Base-by-base conservation (phyloP, 1,140 invertebrate genomes). In the Drosophila kurseongensis region DNA sequence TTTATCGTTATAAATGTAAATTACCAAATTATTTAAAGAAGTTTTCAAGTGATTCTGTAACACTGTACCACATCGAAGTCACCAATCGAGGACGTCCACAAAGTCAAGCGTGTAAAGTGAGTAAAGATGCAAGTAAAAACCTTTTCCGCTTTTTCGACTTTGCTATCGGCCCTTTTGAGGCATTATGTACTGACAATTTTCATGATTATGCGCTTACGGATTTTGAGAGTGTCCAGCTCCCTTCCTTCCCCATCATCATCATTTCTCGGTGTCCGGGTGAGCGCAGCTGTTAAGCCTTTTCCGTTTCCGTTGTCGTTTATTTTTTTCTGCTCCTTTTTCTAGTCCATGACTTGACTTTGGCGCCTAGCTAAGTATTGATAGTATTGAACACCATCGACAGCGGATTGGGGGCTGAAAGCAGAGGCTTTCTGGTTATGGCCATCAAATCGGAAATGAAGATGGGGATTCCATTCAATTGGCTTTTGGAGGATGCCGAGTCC, bases 151-250 rank as follows among this genome's bases (percentile, higher is more conserved):
- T 78, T 75, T 89, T 63, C 60, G 59, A 48, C 71, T 67, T 74
- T 41, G 54, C 82, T 66, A 85, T 75, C 82, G 84, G 74, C 71
- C 63, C 76, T 78, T 88, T 89, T 88, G 84, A 89, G 84, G 84
- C 84, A 88, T 88, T 88, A 88, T 88, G 84, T 88, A 88, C 84
- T 88, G 84, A 88, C 84, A 88, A 88, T 88, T 88, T 88, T 84
- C 84, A 89, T 88, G 84, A 88, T 88, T 88, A 88, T 88, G 80
- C 77, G 84, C 84, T 84, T 84, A 88, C 54, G 59, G 75, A 57
- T 73, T 72, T 71, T 9, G 41, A 76, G 78, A 78, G 75, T 75
- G 82, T 86, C 78, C 83, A 82, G 73, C n/a, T 48, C 45, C 32
- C 23, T 16, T 29, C 45, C 42, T 45, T 35, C 41, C 40, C 29